Base-by-base conservation (phyloP, 2,888 invertebrate species). In the Piscicola geometra region DNA sequence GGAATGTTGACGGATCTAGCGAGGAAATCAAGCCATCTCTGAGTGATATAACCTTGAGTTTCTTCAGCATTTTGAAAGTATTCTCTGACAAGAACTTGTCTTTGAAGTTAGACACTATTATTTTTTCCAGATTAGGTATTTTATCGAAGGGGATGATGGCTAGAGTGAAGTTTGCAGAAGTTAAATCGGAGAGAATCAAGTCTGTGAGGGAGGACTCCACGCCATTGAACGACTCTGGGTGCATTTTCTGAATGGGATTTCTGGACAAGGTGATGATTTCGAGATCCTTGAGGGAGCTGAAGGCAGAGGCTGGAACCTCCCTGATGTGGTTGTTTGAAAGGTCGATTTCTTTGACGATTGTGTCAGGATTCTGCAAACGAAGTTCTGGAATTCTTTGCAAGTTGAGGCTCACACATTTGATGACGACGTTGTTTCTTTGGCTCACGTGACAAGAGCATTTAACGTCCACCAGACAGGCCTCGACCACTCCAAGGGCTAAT, bases 41-140 rank as follows among this genome's bases (percentile, higher is more conserved):
- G 15, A 73, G 25, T 28, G 60, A 33, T 25, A 73, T 21, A n/a
- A 32, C n/a, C 64, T 73, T 56, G n/a, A 73, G 64, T 12, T 60
- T 64, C 21, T 56, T 60, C 1, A 60, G 33, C 2, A 60, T 73
- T 1, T 0, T 35, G n/a, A 73, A 73, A 21, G 35, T 5, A 25
- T 21, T 36, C 25, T 32, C 52, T 3, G 21, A n/a, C 30, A 68
- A n/a, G 32, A 64, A n/a, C 18, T 21, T 15, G 18, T 36, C 47
- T 25, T 35, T n/a, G 25, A 73, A 73, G n/a, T 73, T 36, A 0
- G 60, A 36, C 15, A 73, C n/a, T 35, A 32, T 32, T 64, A 73
- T 25, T 50, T 33, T 47, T 41, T 73, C 73, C 12, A 73, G 35
- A 21, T 56, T 73, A 21, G 33, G n/a, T 15, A 73, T 15, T 28